These are phyloP conservation scores for Campoplex capitator DNA, from an alignment of 2,888 invertebrate genomes.

Conservation along the genomic window DNA sequence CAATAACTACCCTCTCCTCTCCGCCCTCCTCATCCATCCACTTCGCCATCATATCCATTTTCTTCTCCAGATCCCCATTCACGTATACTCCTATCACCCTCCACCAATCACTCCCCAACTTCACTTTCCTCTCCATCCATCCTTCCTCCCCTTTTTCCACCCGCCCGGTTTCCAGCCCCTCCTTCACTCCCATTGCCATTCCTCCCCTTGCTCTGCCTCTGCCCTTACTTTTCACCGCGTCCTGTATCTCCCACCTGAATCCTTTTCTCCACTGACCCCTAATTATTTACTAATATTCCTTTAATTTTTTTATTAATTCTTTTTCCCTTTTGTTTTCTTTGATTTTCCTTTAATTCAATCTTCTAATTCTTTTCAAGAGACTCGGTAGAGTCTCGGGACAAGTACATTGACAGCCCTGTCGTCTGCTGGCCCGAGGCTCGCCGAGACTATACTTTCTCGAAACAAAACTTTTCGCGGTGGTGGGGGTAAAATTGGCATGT, in stretches of 20 bases:
- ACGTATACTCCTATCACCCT: constrained; percentile 13
- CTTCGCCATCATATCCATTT: constrained; percentile 32
- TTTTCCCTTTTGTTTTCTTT: too few relatives aligned
- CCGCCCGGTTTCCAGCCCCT: constrained; percentile 4
- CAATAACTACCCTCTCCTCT: too few relatives aligned
- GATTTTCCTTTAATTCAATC: too few relatives aligned
- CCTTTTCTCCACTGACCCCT: background rate
- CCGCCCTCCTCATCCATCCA: background rate
- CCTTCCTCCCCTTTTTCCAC: background rate
- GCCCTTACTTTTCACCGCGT: constrained; percentile 48
- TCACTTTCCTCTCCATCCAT: background rate
- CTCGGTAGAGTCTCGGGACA: too few relatives aligned
- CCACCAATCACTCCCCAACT: constrained; percentile 5
- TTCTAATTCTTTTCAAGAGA: too few relatives aligned
- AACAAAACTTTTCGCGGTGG: too few relatives aligned
- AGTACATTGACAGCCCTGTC: too few relatives aligned
- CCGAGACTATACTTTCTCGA: too few relatives aligned
- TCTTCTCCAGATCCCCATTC: background rate
- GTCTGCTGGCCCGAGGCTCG: too few relatives aligned
- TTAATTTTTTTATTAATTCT: too few relatives aligned
- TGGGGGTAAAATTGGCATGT: too few relatives aligned
- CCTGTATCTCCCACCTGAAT: background rate
- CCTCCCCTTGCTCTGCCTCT: constrained; percentile 66
- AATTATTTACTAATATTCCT: too few relatives aligned
- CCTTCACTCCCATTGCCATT: constrained; percentile 62